phyloP scores from a whole-genome alignment of 2,888 invertebrate species.

The Seladonia tumulorum region DNA sequence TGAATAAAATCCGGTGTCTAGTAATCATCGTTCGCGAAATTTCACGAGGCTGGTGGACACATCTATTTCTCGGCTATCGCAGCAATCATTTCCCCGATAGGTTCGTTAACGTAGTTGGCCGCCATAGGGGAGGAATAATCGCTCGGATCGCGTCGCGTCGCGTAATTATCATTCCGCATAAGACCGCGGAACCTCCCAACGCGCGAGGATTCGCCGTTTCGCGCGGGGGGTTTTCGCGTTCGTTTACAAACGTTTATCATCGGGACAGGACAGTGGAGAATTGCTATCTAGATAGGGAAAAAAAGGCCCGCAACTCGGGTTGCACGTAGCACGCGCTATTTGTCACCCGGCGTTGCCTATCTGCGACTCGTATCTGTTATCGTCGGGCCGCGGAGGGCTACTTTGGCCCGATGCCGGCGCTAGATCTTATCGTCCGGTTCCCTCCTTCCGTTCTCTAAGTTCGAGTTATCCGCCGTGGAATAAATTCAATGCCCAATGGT shows the following conservation, averaged over 20 bases:
- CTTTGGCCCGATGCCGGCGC: constrained; percentile 64
- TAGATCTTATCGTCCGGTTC: constrained; percentile 64
- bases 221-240: neutral
- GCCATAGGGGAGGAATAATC: constrained; percentile 4
- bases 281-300: constrained; percentile 63
- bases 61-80: neutral
- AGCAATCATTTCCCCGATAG: neutral
- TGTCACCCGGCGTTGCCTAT: constrained; percentile 66
- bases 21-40: neutral
- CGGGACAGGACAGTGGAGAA: constrained; percentile 73
- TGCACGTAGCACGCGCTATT: constrained; percentile 69
- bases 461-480: constrained; percentile 70
- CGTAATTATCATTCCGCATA: constrained; percentile 47
- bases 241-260: constrained; percentile 68
- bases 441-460: constrained; percentile 68
- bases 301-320: constrained; percentile 63
- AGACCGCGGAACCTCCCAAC: constrained; percentile 55
- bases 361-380: constrained; percentile 69
- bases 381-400: constrained; percentile 65
- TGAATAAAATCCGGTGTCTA: neutral
- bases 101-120: constrained; percentile 1
- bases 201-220: constrained; percentile 23
- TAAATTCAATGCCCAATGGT: constrained; percentile 75
- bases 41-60: neutral
- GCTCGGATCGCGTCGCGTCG: constrained; percentile 13